Conservation (phyloP, 2,113 vertebrate genomes). For the Globicephala melas region DNA sequence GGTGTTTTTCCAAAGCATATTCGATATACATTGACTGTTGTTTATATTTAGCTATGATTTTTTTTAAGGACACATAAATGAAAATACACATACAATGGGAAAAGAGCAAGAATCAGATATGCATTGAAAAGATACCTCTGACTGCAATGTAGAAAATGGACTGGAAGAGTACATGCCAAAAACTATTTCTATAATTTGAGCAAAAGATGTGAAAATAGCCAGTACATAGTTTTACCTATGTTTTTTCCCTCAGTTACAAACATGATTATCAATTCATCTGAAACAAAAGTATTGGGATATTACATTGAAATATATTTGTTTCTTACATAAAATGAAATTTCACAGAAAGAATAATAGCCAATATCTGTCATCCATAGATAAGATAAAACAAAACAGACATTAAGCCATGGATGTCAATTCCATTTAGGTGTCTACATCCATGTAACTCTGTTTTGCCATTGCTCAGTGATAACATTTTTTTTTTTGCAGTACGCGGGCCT, state of each 20-base stretch:
- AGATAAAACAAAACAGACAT: slow-evolving; percentile 16
- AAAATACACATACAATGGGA: neutral
- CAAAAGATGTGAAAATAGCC: neutral
- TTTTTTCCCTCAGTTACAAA: neutral
- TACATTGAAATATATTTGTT: slow-evolving; percentile 13
- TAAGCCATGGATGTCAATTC: neutral
- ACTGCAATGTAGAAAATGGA: neutral
- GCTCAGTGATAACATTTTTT: neutral
- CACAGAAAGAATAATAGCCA: neutral
- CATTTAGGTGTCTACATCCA: neutral
- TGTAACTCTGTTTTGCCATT: slow-evolving; percentile 1
- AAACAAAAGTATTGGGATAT: slow-evolving; percentile 29
- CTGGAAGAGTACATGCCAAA: neutral
- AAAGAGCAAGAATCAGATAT: neutral
- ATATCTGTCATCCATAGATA: neutral
- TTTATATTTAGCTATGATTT: neutral
- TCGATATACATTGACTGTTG: neutral
- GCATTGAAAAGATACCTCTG: neutral
- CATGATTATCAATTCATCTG: neutral
- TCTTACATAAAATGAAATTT: slow-evolving; percentile 48
- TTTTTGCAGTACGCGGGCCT: too few relatives aligned
- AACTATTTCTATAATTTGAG: slow-evolving; percentile 6
- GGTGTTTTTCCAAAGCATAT: neutral
- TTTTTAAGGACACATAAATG: neutral
- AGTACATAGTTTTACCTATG: neutral